Conservation (phyloP, 2,888 invertebrate species). For the Drosophila meridionalis region DNA sequence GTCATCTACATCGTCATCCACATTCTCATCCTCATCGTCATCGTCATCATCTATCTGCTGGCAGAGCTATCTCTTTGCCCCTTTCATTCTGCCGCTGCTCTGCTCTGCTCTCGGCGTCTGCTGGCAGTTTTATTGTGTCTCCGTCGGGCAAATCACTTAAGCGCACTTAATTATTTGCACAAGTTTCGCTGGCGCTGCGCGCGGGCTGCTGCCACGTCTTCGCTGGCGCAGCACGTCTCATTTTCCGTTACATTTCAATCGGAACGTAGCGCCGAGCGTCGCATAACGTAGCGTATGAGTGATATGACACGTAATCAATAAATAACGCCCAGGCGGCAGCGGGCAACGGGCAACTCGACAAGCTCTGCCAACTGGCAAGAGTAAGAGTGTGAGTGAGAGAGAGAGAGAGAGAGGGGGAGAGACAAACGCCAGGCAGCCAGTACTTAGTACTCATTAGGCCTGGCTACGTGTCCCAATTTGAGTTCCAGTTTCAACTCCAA, state of each 20-base stretch:
- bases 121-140: constrained; percentile 22
- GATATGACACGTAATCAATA: constrained; percentile 79
- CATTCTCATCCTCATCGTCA: constrained; percentile 20
- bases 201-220: not conserved
- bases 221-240: constrained; percentile 50
- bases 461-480: constrained; percentile 49
- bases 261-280: constrained; percentile 56
- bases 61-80: constrained; percentile 5
- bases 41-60: constrained; percentile 40
- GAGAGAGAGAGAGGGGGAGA: too few relatives aligned
- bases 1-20: constrained; percentile 19
- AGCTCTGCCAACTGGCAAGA: not conserved
- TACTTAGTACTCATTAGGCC: constrained; percentile 60
- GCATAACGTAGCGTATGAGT: constrained; percentile 73
- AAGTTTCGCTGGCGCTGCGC: constrained; percentile 50
- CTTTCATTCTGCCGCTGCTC: not conserved
- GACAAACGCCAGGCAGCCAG: constrained; percentile 12
- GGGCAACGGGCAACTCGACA: constrained; percentile 25
- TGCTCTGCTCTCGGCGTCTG: not conserved
- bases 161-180: constrained; percentile 80
- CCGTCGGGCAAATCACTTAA: constrained; percentile 71
- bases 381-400: too few relatives aligned
- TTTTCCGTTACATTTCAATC: constrained; percentile 70
- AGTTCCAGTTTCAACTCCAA: constrained; percentile 27
- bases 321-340: constrained; percentile 64